Conservation (phyloP, 2,113 vertebrate species). For the Arvicanthis niloticus region DNA sequence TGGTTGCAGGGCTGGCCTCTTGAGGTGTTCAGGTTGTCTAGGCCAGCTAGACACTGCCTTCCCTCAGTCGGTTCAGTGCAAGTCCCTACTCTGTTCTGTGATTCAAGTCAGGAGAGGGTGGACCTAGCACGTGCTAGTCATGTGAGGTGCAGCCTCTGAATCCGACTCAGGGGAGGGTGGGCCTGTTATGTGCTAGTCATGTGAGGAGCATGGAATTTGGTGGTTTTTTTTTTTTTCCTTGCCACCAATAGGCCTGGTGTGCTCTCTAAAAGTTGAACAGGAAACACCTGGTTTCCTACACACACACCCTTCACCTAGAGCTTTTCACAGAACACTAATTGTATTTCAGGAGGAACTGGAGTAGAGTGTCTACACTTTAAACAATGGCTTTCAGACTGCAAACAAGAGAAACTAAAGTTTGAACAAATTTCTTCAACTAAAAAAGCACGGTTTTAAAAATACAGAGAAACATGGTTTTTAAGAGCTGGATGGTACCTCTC, state of each 20-base stretch:
- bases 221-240: conserved; percentile 24
- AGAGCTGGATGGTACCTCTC: background rate
- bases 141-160: too few relatives aligned
- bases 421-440: background rate
- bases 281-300: background rate
- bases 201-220: background rate
- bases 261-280: conserved; percentile 1
- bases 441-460: background rate
- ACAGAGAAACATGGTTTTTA: background rate
- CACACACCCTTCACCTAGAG: background rate
- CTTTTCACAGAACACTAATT: background rate
- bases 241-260: background rate
- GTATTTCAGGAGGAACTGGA: background rate
- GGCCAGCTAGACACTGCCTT: background rate
- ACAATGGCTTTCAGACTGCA: background rate
- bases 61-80: background rate
- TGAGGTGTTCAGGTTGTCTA: background rate
- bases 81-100: background rate
- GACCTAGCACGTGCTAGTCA: background rate
- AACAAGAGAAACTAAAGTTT: background rate
- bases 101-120: background rate
- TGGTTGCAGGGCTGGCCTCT: background rate
- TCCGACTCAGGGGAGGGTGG: background rate
- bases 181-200: background rate
- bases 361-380: background rate